Evolutionary conservation across 2,113 vertebrate genomes (phyloP).

Genomic region (Brienomyrus brachyistius): DNA sequence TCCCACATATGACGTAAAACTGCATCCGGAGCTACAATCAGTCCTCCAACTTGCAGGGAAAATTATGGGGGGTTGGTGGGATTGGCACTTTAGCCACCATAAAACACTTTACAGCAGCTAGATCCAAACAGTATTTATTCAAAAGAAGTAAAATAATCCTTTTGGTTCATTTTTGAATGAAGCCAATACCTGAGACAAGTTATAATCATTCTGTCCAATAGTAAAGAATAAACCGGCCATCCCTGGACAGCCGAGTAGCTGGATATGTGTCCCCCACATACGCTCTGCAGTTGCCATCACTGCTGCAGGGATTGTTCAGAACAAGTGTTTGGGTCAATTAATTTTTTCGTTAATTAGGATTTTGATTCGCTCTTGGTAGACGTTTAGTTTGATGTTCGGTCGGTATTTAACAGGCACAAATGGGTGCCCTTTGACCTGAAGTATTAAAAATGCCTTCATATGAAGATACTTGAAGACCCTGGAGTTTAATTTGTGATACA

Average conservation of each 20-base stretch:
- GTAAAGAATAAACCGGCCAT: not conserved
- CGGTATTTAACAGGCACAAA: not conserved
- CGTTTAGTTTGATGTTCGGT: not conserved
- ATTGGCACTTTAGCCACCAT: no score
- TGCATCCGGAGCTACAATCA: no score
- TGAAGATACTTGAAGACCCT: not conserved
- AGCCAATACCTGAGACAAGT: not conserved
- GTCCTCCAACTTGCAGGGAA: no score
- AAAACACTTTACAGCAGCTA: no score
- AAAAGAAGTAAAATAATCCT: no score
- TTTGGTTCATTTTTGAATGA: no score
- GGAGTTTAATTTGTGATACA: no score
- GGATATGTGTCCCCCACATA: not conserved
- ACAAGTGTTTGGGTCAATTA: not conserved
- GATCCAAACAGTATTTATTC: no score
- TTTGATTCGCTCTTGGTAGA: not conserved
- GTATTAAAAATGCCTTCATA: not conserved
- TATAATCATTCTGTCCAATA: not conserved
- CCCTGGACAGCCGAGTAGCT: not conserved
- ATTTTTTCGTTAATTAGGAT: not conserved
- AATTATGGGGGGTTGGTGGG: no score
- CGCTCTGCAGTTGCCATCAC: not conserved
- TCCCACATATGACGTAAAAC: no score
- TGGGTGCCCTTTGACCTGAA: not conserved
- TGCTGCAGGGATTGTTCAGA: not conserved